Conservation (phyloP, 1,140 invertebrate genomes). For the Drosophila biarmipes region DNA sequence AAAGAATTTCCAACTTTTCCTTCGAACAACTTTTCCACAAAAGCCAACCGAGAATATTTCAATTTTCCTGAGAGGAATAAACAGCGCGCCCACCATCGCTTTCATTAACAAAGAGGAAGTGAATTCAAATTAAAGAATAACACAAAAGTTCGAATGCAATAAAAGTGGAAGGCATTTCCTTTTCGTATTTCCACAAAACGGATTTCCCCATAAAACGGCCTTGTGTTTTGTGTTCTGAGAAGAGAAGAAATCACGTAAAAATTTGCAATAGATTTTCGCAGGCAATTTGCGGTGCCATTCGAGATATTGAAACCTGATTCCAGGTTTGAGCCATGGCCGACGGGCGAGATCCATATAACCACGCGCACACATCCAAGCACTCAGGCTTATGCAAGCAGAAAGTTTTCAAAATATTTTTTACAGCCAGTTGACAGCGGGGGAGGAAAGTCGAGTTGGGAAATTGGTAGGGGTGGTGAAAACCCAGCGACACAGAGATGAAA, state of each 20-base stretch:
- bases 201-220: constrained; percentile 32
- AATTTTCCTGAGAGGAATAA: constrained; percentile 1
- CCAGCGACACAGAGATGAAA: constrained; percentile 44
- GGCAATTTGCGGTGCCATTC: constrained; percentile 28
- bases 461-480: neutral
- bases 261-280: constrained; percentile 42
- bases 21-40: constrained; percentile 1
- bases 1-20: constrained; percentile 7
- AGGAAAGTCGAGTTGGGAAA: neutral
- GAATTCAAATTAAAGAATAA: constrained; percentile 39
- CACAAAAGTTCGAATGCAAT: constrained; percentile 34
- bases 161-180: constrained; percentile 16
- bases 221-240: neutral
- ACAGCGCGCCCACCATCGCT: neutral
- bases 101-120: constrained; percentile 12
- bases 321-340: neutral
- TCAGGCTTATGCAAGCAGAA: constrained; percentile 39
- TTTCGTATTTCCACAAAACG: constrained; percentile 25
- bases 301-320: constrained; percentile 38
- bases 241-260: constrained; percentile 23
- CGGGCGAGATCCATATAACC: constrained; percentile 17
- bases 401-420: constrained; percentile 46
- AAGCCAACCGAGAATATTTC: constrained; percentile 17
- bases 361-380: constrained; percentile 22
- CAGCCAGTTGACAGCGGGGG: constrained; percentile 12